phyloP scores from a whole-genome alignment of 2,888 invertebrate species.

The Nemotelus nigrinus region DNA sequence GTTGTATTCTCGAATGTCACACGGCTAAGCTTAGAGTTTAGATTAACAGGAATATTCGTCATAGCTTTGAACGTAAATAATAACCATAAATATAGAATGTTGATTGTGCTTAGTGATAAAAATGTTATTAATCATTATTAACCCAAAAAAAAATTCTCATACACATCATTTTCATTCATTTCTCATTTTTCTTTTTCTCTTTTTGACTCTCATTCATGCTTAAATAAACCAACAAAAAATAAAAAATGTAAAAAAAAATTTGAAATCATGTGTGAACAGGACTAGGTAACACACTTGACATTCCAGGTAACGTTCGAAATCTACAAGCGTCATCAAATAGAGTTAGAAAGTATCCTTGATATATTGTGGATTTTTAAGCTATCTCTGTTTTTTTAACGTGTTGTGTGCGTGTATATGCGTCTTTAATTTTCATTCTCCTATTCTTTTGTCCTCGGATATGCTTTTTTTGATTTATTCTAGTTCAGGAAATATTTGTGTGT shows the following conservation, averaged over 20 bases:
- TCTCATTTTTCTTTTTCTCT: slow-evolving; percentile 43
- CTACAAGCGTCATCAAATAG: too few relatives aligned
- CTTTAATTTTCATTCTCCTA: not conserved
- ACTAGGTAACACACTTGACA: slow-evolving; percentile 53
- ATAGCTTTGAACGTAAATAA: not conserved
- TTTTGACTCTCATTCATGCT: slow-evolving; percentile 48
- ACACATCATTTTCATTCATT: slow-evolving; percentile 33
- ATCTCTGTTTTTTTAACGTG: not conserved
- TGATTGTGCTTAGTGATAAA: slow-evolving; percentile 12
- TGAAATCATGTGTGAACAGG: slow-evolving; percentile 48
- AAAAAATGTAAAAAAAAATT: slow-evolving; percentile 11
- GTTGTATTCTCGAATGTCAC: not conserved
- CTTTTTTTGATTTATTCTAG: too few relatives aligned
- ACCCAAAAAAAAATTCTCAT: not conserved
- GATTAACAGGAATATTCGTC: too few relatives aligned
- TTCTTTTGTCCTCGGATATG: too few relatives aligned
- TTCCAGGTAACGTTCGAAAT: slow-evolving; percentile 51
- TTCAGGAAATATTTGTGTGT: too few relatives aligned
- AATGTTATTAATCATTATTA: slow-evolving; percentile 15
- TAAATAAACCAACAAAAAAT: slow-evolving; percentile 36
- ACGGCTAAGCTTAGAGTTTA: not conserved
- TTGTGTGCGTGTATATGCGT: slow-evolving; percentile 16
- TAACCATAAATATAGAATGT: not conserved
- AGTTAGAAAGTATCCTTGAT: too few relatives aligned
- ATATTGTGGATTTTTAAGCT: too few relatives aligned